A percentile compares a stretch with the other conserved stretches of the same genome.
These are phyloP conservation scores for Anolis apletophallus DNA, from an alignment of 2,797 vertebrate genomes.

Conservation along the genomic window DNA sequence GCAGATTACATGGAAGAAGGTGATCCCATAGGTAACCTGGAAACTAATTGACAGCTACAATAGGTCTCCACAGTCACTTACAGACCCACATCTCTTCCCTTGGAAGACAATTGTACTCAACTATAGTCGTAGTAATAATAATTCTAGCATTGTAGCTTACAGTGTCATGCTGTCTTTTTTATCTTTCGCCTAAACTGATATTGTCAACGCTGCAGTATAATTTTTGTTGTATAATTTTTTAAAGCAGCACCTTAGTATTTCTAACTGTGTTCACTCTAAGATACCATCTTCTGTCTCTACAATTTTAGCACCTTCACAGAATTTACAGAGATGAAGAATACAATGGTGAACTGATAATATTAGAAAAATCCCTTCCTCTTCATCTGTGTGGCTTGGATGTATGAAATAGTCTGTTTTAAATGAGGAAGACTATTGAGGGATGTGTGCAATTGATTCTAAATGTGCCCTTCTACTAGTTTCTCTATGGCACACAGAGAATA, in stretches of 20 bases:
- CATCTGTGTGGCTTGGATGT: not conserved
- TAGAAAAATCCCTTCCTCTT: not conserved
- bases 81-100: no score
- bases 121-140: no score
- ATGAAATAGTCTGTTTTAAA: not conserved
- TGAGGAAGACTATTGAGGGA: not conserved
- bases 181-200: slow-evolving; percentile 28
- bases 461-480: not conserved
- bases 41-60: no score
- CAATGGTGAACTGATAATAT: not conserved
- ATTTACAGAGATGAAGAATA: not conserved
- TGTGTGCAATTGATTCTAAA: not conserved
- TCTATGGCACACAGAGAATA: not conserved
- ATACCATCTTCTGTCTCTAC: slow-evolving; percentile 16
- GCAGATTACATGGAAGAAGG: no score
- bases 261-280: slow-evolving; percentile 38
- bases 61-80: no score
- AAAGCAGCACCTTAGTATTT: not conserved
- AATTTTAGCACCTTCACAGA: slow-evolving; percentile 27
- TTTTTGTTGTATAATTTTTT: slow-evolving; percentile 37
- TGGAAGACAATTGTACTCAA: no score
- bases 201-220: slow-evolving; percentile 40
- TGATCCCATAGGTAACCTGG: no score
- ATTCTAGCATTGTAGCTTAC: slow-evolving; percentile 20
- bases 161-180: slow-evolving; percentile 30